These are phyloP conservation scores for Blera fallax DNA, from an alignment of 2,888 invertebrate genomes.

Conservation along the genomic window DNA sequence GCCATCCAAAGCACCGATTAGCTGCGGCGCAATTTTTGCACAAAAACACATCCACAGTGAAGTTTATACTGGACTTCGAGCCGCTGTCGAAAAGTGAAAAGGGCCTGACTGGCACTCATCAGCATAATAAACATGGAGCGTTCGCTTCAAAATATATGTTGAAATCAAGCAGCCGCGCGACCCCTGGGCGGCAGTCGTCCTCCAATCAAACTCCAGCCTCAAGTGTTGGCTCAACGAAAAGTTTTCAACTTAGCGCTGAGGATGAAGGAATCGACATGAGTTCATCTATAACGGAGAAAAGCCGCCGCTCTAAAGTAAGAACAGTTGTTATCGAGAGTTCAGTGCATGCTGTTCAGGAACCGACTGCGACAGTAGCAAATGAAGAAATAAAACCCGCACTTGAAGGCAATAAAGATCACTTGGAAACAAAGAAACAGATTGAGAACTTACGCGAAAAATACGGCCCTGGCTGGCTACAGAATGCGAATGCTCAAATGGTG, in stretches of 20 bases:
- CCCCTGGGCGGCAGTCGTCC: conserved; percentile 49
- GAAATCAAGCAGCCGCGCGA: conserved; percentile 72
- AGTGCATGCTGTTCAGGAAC: conserved; percentile 30
- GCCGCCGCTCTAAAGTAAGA: conserved; percentile 81
- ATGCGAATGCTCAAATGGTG: conserved; percentile 83
- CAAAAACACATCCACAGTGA: conserved; percentile 82
- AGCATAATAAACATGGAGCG: conserved; percentile 75
- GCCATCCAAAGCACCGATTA: conserved; percentile 84
- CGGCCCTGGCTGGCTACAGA: conserved; percentile 85
- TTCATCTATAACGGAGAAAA: conserved; percentile 74
- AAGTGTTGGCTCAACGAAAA: conserved; percentile 78
- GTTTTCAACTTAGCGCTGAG: conserved; percentile 60
- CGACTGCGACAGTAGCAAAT: conserved; percentile 3
- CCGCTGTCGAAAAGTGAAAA: conserved; percentile 83
- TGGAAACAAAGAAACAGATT: conserved; percentile 85
- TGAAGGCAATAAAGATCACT: conserved; percentile 80
- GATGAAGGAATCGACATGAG: conserved; percentile 29
- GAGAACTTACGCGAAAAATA: conserved; percentile 84
- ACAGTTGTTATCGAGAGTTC: conserved; percentile 80
- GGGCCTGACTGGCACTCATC: conserved; percentile 81
- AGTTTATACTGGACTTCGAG: conserved; percentile 84
- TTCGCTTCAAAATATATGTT: conserved; percentile 12
- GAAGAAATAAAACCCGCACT: conserved; percentile 37
- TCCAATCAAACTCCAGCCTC: conserved; percentile 77
- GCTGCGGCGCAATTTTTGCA: conserved; percentile 84